Conservation (phyloP, 2,797 vertebrate species). For the Brotula barbata region DNA sequence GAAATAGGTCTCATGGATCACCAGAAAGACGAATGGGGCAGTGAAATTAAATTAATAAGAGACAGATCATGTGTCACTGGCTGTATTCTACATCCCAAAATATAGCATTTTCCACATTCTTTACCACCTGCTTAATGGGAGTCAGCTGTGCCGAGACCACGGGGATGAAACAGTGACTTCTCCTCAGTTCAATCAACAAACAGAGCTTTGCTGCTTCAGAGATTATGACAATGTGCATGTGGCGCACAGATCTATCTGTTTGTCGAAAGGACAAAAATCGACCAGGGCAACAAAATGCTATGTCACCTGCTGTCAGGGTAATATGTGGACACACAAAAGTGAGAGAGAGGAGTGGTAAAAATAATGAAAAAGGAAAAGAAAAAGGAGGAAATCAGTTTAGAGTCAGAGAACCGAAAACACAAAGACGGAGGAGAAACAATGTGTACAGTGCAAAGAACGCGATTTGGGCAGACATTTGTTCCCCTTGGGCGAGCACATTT, state of each 20-base stretch:
- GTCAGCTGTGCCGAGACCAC: too few species aligned
- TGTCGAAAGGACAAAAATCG: constrained; percentile 1
- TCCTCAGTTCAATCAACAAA: too few species aligned
- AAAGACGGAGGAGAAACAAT: constrained; percentile 43
- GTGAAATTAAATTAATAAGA: constrained; percentile 51
- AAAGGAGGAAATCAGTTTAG: constrained; percentile 32
- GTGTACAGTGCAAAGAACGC: constrained; percentile 63
- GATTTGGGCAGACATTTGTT: constrained; percentile 63
- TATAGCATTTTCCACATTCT: too few species aligned
- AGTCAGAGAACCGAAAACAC: constrained; percentile 39
- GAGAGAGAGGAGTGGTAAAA: not conserved
- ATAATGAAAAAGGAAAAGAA: constrained; percentile 21
- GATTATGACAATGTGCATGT: constrained; percentile 16
- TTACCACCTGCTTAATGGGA: constrained; percentile 16
- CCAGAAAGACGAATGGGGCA: constrained; percentile 56
- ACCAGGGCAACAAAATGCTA: constrained; percentile 5
- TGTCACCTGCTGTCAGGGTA: constrained; percentile 14
- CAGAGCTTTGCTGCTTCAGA: constrained; percentile 19
- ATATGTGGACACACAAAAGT: constrained; percentile 14
- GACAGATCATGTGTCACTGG: constrained; percentile 49
- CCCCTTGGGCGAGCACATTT: constrained; percentile 56
- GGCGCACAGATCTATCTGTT: constrained; percentile 12
- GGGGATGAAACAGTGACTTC: too few species aligned
- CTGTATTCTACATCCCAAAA: too few species aligned
- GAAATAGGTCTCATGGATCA: constrained; percentile 71